phyloP scores from a whole-genome alignment of 1,140 invertebrate genomes.

The Drosophila ercepeae region DNA sequence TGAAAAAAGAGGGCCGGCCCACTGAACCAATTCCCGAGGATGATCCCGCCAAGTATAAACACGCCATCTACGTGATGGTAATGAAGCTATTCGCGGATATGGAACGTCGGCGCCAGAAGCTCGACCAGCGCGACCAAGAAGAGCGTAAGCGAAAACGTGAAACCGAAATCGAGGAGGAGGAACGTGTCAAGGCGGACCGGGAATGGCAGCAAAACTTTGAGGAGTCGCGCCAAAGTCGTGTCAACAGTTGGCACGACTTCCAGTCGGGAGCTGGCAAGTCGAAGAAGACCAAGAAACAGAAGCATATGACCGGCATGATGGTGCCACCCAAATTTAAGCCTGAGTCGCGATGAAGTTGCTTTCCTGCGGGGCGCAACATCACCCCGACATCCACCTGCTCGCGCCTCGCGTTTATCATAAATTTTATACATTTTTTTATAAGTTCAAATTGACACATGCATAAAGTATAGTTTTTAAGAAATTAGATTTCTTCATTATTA shows the following conservation, averaged over 20 bases:
- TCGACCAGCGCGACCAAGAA: conserved; percentile 95
- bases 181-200: conserved; percentile 93
- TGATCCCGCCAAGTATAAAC: conserved; percentile 95
- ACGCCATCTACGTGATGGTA: conserved; percentile 97
- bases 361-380: conserved; percentile 8
- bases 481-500: conserved; percentile 12
- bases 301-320: conserved; percentile 88
- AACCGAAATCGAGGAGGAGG: conserved; percentile 96
- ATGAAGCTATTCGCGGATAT: conserved; percentile 99
- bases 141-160: conserved; percentile 97
- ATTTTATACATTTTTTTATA: conserved; percentile 74
- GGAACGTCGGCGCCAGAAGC: conserved; percentile 93
- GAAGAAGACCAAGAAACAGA: conserved; percentile 89
- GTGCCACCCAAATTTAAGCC: conserved; percentile 98
- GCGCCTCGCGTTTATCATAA: conserved; percentile 21
- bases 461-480: conserved; percentile 63
- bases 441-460: conserved; percentile 67
- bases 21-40: conserved; percentile 95
- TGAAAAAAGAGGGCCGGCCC: conserved; percentile 95
- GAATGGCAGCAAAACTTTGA: conserved; percentile 99
- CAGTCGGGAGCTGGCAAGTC: conserved; percentile 89
- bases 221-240: conserved; percentile 96
- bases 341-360: conserved; percentile 91
- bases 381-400: conserved; percentile 12
- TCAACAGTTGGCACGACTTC: conserved; percentile 98